Conservation (phyloP, 2,113 vertebrate genomes). For the Lophotis ruficrista region DNA sequence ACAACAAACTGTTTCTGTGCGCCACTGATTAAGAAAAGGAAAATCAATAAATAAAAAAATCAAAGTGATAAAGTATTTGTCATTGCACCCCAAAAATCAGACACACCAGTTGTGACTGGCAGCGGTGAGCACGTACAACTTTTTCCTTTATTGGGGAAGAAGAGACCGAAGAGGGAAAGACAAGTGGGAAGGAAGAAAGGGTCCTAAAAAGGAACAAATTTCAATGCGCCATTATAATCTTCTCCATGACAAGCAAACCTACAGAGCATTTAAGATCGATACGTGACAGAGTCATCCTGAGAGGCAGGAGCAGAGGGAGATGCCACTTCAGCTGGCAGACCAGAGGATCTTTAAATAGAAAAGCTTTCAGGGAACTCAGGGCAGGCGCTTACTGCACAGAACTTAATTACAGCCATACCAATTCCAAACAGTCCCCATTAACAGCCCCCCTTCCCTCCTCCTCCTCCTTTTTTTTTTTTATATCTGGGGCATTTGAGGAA, state of each 20-base stretch:
- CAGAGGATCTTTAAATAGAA: conserved; percentile 65
- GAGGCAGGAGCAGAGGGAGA: conserved; percentile 41
- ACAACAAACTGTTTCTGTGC: neutral
- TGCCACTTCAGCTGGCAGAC: conserved; percentile 62
- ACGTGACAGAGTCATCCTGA: conserved; percentile 31
- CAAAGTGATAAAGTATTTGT: neutral
- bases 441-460: accelerated
- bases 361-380: conserved; percentile 9
- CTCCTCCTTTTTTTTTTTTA: neutral
- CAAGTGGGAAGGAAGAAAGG: neutral
- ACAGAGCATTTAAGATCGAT: conserved; percentile 20
- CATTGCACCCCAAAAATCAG: neutral
- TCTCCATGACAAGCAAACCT: neutral
- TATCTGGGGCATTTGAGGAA: neutral
- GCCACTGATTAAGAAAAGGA: neutral
- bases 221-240: neutral
- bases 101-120: neutral
- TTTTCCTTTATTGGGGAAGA: neutral
- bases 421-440: neutral
- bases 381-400: neutral
- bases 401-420: neutral
- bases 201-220: neutral
- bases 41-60: neutral
- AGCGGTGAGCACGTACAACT: accelerated
- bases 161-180: neutral